phyloP scores from a whole-genome alignment of 2,113 vertebrate genomes.

The Caloenas nicobarica region DNA sequence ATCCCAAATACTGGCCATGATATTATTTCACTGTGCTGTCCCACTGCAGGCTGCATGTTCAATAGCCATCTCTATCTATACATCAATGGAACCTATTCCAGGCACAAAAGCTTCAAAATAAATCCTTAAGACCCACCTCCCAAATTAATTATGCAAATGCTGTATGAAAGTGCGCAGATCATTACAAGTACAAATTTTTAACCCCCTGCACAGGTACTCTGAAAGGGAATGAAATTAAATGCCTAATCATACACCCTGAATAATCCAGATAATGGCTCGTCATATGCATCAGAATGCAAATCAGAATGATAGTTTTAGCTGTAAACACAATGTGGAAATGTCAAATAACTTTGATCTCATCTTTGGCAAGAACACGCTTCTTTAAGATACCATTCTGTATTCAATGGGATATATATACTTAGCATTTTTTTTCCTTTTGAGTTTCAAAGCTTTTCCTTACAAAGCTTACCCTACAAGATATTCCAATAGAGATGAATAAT shows the following conservation, averaged over 20 bases:
- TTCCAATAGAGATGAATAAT: not conserved
- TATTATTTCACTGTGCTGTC: not conserved
- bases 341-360: not conserved
- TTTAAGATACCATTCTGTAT: not conserved
- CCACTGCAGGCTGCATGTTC: not conserved
- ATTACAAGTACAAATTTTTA: not conserved
- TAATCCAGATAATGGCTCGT: constrained; percentile 29
- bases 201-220: not conserved
- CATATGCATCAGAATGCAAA: constrained; percentile 30
- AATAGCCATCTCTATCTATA: not conserved
- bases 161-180: not conserved
- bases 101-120: not conserved
- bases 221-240: not conserved
- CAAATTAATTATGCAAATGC: constrained; percentile 21
- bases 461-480: not conserved
- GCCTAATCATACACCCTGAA: constrained; percentile 7
- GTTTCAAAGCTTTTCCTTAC: not conserved
- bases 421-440: not conserved
- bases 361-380: not conserved
- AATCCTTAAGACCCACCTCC: not conserved
- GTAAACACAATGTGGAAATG: not conserved
- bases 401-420: not conserved
- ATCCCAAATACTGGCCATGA: not conserved
- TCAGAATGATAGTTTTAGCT: not conserved
- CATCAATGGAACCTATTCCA: not conserved